phyloP scores from a whole-genome alignment of 2,113 vertebrate species.

The Megaceryle torquata region DNA sequence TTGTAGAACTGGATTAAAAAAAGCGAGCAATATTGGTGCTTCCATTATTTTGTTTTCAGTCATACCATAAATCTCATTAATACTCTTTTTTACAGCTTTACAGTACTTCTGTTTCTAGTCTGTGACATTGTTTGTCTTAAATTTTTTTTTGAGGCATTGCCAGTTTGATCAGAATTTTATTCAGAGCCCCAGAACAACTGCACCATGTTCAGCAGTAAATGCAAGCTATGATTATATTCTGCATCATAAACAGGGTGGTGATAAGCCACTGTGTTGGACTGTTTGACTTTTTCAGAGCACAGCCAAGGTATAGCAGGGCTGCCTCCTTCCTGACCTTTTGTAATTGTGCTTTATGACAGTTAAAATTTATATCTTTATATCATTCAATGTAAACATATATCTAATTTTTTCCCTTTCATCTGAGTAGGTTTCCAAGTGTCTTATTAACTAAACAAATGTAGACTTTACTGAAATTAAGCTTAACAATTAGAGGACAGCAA shows the following conservation, averaged over 20 bases:
- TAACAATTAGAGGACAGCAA: not conserved
- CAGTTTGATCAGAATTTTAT: not conserved
- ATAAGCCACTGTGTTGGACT: not conserved
- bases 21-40: not conserved
- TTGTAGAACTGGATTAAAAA: not conserved
- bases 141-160: not conserved
- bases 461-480: not conserved
- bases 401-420: not conserved
- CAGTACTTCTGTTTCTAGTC: not conserved
- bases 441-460: not conserved
- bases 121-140: not conserved
- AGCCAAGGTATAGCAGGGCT: not conserved
- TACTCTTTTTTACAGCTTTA: not conserved
- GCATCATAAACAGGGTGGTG: not conserved
- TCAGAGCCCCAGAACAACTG: not conserved
- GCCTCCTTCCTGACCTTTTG: not conserved
- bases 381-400: not conserved
- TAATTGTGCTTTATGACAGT: not conserved
- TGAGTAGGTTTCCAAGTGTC: not conserved
- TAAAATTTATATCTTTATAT: not conserved
- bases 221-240: not conserved
- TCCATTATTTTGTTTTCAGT: not conserved
- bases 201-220: not conserved
- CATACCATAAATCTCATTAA: not conserved
- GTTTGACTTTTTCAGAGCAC: not conserved